Base-by-base conservation (phyloP, 2,797 vertebrate species). In the Spea hammondii region DNA sequence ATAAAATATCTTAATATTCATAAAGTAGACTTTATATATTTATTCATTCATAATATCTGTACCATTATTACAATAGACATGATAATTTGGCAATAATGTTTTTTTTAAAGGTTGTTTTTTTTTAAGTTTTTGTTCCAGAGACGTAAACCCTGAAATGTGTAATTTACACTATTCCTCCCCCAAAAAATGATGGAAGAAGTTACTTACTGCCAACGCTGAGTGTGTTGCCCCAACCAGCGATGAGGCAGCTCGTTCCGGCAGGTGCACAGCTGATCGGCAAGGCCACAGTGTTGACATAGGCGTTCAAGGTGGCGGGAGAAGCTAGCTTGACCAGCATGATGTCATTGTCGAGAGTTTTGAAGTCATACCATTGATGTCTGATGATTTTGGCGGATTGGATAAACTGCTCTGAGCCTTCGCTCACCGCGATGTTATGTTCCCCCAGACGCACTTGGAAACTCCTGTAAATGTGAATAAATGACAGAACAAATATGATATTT, bases 321-420 rank as follows among this genome's bases (percentile, higher is more conserved):
- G 88, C 85, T 82, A 97, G 87, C 85, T 92, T 94, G 87, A 96
- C 90, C 86, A 95, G 91, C 94, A 95, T 95, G 85, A 96, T 86
- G 87, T 96, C 95, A 1, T 94, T 95, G 88, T 94, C 47, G 5
- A 94, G 85, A 4, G 49, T 84, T 1, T 5, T 68, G 46, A 88
- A 0, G 50, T 46, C 86, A 51, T 85, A 93, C 8, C 62, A 64
- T 54, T 92, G 85, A 83, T 96, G 87, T 11, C 76, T 86, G 84
- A 95, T 89, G 78, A 95, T 82, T 64, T 83, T 83, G 51, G 84
- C 66, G 1, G 94, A 87, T 1, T 0, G 60, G 66, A 95, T 92
- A 4, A 79, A 82, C 88, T 96, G 92, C 85, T 95, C 91, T 0
- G 4, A 67, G 50, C 88, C 82, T 54, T 95, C 94, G 0, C 3